Base-by-base conservation (phyloP, 2,113 vertebrate genomes). In the Cyrtonyx montezumae region DNA sequence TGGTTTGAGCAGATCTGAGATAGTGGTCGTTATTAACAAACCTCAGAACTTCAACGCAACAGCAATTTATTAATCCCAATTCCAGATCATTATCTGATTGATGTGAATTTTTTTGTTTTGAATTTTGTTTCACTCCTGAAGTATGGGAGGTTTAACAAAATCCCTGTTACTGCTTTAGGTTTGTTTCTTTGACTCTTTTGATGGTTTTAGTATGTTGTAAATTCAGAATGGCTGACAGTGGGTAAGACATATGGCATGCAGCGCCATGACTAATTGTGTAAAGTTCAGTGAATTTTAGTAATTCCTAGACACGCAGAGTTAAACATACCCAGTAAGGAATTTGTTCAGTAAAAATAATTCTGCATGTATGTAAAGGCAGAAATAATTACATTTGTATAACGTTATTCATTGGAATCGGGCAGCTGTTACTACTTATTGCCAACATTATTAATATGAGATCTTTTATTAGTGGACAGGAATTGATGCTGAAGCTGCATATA, bases 231-330 rank as follows among this genome's bases (percentile, higher is more conserved):
- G 37, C 22, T 87, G 45, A 34, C 22, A 61, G 14, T 28, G n/a
- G n/a, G 18, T 69, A 87, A 78, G 30, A 68, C 13, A 81, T 80
- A 76, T 34, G 45, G 43, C 17, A 42, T 32, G 46, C 56, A 73
- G 5, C 42, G 37, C 46, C 34, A 79, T 26, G 28, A 56, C 61
- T 80, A 30, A 42, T 36, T 76, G 30, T 65, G 28, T 85, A 49
- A 90, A 91, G 56, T 86, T 86, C 65, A 89, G 48, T 69, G 46
- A 68, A 80, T 84, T 67, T 76, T 87, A 85, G 48, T 82, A 82
- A 81, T 87, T 95, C 73, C 70, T 80, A 67, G 82, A 42, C 16
- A n/a, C 13, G n/a, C 37, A 77, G 74, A 84, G 21, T 18, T 78
- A n/a, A 61, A 56, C 1, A 1, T 80, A 68, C n/a, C 10, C 30